These are phyloP conservation scores for Rotaria magnacalcarata DNA, from an alignment of 2,888 invertebrate species.

Conservation along the genomic window DNA sequence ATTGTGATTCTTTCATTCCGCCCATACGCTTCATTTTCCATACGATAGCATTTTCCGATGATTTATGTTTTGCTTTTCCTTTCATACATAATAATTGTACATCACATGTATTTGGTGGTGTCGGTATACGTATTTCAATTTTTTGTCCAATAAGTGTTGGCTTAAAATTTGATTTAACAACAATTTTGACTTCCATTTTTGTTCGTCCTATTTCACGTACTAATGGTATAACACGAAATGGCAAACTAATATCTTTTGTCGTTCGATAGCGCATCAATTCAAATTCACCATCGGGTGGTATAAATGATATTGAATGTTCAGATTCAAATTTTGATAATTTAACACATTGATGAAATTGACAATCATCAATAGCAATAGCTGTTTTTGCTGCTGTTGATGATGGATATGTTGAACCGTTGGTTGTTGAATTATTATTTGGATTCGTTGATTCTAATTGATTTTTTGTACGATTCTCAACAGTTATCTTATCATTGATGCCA, in stretches of 20 bases:
- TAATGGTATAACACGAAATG: conserved; percentile 96
- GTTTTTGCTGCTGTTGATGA: conserved; percentile 55
- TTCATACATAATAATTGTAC: conserved; percentile 97
- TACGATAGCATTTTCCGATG: conserved; percentile 96
- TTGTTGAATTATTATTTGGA: conserved; percentile 67
- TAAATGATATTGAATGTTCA: conserved; percentile 98
- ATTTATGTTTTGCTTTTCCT: conserved; percentile 98
- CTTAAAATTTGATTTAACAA: conserved; percentile 97
- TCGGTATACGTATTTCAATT: conserved; percentile 97
- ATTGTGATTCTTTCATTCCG: conserved; percentile 95
- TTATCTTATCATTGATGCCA: conserved; percentile 99
- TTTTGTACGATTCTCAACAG: conserved; percentile 70
- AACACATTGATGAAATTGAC: conserved; percentile 99
- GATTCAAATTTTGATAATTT: conserved; percentile 99
- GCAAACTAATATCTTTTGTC: conserved; percentile 96
- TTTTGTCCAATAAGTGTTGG: conserved; percentile 94
- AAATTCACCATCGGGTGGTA: conserved; percentile 98
- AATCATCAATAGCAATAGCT: conserved; percentile 98
- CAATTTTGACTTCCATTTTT: conserved; percentile 99
- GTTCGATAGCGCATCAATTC: conserved; percentile 99
- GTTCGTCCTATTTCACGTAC: conserved; percentile 74
- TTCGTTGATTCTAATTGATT: conserved; percentile 53
- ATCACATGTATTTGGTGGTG: conserved; percentile 94
- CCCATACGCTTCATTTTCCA: conserved; percentile 75
- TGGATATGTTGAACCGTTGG: neutral